Percentiles rank a stretch among this genome's conserved stretches.
These are phyloP conservation scores for Cosmia trapezina DNA, from an alignment of 2,888 invertebrate genomes.

Conservation along the genomic window DNA sequence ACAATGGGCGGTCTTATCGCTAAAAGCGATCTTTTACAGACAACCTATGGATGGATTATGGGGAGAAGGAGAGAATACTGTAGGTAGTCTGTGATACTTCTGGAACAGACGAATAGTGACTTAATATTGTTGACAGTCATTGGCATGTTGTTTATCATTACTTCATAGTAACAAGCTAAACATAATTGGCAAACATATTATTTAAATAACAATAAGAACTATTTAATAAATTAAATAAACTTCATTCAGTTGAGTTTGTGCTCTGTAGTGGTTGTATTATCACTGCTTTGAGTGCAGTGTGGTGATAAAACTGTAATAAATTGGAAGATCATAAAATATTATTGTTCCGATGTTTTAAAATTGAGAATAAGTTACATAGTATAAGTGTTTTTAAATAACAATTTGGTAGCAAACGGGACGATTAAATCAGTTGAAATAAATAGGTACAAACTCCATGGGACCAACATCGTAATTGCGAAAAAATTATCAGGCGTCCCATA, in stretches of 20 bases:
- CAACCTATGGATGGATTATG: no score
- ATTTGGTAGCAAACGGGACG: no score
- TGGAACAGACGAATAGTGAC: not conserved
- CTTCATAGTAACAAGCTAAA: not conserved
- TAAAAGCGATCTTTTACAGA: no score
- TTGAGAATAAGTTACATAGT: not conserved
- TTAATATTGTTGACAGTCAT: not conserved
- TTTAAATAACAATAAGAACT: constrained; percentile 7
- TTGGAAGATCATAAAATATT: no score
- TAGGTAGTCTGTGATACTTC: no score
- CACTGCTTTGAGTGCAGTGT: not conserved
- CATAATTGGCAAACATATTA: constrained; percentile 28
- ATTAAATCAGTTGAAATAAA: no score
- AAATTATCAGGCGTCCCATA: no score
- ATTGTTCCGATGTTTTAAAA: not conserved
- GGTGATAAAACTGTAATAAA: not conserved
- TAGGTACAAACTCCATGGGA: no score
- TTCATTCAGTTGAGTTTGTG: constrained; percentile 11
- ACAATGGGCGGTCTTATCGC: no score
- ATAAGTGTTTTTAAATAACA: not conserved
- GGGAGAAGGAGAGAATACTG: no score
- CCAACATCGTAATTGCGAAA: no score
- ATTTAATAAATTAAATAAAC: not conserved
- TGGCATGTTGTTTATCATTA: constrained; percentile 23
- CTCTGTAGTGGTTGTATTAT: not conserved